Evolutionary conservation across 2,797 vertebrate species (phyloP).

Genomic region (Gambelia wislizenii): DNA sequence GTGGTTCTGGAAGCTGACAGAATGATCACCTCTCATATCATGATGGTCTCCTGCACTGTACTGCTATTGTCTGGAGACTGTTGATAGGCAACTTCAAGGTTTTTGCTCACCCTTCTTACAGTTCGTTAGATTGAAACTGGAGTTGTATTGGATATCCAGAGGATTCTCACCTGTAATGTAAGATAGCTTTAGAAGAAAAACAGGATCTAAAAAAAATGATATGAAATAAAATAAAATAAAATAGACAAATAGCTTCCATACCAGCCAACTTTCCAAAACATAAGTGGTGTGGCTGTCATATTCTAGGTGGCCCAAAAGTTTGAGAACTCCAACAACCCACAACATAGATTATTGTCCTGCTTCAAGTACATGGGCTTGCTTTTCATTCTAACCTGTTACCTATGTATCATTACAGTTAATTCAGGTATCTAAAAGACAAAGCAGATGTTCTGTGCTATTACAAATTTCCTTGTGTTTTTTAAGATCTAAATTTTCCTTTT

Average conservation of each 20-base stretch:
- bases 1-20: neutral
- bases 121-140: neutral
- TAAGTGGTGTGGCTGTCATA: neutral
- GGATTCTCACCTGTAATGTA: neutral
- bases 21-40: neutral
- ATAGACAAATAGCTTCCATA: no score
- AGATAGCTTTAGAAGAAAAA: no score
- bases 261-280: neutral
- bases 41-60: neutral
- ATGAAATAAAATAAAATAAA: no score
- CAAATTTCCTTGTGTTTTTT: neutral
- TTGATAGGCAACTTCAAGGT: neutral
- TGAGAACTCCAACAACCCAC: neutral
- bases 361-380: neutral
- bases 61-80: neutral
- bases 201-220: no score
- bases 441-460: neutral
- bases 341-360: neutral
- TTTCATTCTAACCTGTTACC: neutral
- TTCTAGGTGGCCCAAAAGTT: neutral
- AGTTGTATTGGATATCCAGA: neutral
- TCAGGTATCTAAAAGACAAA: neutral
- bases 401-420: neutral
- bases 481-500: slow-evolving; percentile 29
- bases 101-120: neutral